A percentile compares a stretch with the other conserved stretches of the same genome.
These are phyloP conservation scores for Gadus macrocephalus DNA, from an alignment of 2,113 vertebrate genomes.

Conservation along the genomic window DNA sequence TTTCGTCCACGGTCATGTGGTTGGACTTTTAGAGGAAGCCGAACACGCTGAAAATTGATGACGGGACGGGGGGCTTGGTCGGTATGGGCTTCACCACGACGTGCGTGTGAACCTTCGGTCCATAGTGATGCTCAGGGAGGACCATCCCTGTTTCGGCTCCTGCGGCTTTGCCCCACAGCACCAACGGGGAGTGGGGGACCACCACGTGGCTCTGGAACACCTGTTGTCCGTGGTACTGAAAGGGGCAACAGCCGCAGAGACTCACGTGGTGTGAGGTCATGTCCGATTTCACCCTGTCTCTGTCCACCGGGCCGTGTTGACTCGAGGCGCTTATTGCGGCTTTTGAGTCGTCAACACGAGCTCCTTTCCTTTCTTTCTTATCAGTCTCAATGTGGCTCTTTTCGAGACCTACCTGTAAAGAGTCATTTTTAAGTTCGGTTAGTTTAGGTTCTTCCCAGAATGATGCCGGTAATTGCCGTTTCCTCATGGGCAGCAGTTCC, in stretches of 20 bases:
- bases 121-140: slow-evolving; percentile 64
- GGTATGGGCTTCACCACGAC: slow-evolving; percentile 96
- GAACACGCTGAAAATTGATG: slow-evolving; percentile 89
- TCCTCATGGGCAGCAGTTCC: slow-evolving; percentile 93
- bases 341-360: slow-evolving; percentile 41
- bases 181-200: slow-evolving; percentile 71
- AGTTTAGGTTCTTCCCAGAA: slow-evolving; percentile 95
- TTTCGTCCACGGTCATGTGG: not conserved
- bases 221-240: slow-evolving; percentile 85
- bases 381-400: slow-evolving; percentile 37
- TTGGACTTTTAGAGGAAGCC: slow-evolving; percentile 80
- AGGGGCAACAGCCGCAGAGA: slow-evolving; percentile 84
- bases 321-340: slow-evolving; percentile 41
- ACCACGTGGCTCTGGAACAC: slow-evolving; percentile 75
- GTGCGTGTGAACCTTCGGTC: slow-evolving; percentile 79
- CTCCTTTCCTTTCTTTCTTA: slow-evolving; percentile 62
- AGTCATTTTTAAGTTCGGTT: slow-evolving; percentile 55
- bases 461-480: slow-evolving; percentile 92
- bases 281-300: slow-evolving; percentile 70
- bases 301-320: slow-evolving; percentile 56
- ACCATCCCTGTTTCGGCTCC: slow-evolving; percentile 58
- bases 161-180: slow-evolving; percentile 77
- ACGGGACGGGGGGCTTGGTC: slow-evolving; percentile 82
- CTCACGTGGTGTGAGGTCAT: slow-evolving; percentile 67
- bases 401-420: slow-evolving; percentile 54